Evolutionary conservation across 2,797 vertebrate genomes (phyloP), one percentile per base, ranked within the genome.

Genomic region (Etheostoma nigrum): DNA sequence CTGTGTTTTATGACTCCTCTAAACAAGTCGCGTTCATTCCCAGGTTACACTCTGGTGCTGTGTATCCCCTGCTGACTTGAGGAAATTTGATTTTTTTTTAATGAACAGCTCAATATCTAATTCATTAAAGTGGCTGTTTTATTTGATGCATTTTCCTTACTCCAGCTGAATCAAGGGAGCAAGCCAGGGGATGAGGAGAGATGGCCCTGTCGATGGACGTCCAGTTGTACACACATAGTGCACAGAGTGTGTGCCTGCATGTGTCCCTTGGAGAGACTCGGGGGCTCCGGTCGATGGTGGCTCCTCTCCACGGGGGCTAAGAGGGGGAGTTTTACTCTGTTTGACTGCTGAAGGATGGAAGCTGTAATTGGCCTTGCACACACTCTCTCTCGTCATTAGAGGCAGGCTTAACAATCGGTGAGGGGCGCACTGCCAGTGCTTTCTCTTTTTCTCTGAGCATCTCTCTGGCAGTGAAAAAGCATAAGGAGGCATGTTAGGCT

Each of bases 81-180:
- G 92, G 87, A 91, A 91, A 91, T 94, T 90, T 47, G 85, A 91
- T 92, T 89, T 89, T 88, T 88, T 88, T 94, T 94, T 94, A 94
- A 95, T 94, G 93, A 95, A 94, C 89, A 89, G 93, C 92, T 96
- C 94, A 95, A 95, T 95, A 95, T 93, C 92, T 90, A 96, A 95
- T 95, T 95, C 93, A 95, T 95, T 96, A 95, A 95, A 95, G 95
- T 94, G 94, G 87, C 92, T 92, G 89, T 94, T 95, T 95, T 92
- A 94, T 95, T 93, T 93, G 92, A 93, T 91, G 89, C 85, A 69
- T 91, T 92, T 91, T 89, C 86, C 95, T 92, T 93, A 89, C 93
- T 91, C 91, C 84, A 85, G 86, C 90, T 88, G 85, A 96, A 96
- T 95, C 95, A 93, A 94, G 94, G 94, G 95, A 96, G 93, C 93